Conservation (phyloP, 2,888 invertebrate species). For the Acronicta aceris region DNA sequence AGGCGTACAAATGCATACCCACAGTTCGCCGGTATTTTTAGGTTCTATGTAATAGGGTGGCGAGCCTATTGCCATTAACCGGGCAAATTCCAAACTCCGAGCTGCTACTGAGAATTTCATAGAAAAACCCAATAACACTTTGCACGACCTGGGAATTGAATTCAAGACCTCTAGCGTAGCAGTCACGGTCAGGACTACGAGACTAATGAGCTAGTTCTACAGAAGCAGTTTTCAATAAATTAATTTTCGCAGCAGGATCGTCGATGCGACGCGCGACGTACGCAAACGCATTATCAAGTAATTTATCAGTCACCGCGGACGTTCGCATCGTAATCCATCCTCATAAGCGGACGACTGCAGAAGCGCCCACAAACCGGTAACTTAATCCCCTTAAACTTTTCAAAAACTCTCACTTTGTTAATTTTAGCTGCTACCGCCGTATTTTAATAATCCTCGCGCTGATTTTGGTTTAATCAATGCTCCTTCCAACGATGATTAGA, state of each 20-base stretch:
- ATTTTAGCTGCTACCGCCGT: conserved; percentile 12
- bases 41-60: too few relatives aligned
- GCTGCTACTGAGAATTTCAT: too few relatives aligned
- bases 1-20: too few relatives aligned
- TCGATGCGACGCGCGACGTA: conserved; percentile 33
- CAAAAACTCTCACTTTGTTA: conserved; percentile 47
- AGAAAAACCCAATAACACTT: too few relatives aligned
- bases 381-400: conserved; percentile 65
- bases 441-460: conserved; percentile 17
- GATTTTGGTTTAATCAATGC: conserved; percentile 16
- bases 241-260: conserved; percentile 56
- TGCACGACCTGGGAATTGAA: too few relatives aligned
- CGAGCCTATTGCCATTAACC: too few relatives aligned
- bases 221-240: conserved; percentile 46
- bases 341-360: conserved; percentile 65
- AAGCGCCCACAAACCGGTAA: conserved; percentile 62
- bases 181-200: too few relatives aligned
- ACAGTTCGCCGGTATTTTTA: too few relatives aligned
- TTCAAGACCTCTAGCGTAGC: too few relatives aligned
- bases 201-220: too few relatives aligned
- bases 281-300: conserved; percentile 63
- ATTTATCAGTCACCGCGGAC: conserved; percentile 65
- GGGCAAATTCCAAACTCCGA: too few relatives aligned
- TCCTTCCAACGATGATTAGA: background rate
- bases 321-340: conserved; percentile 68